Percentiles rank a stretch among this genome's conserved stretches.
Conservation (phyloP, 2,113 vertebrate species). For the Melanerpes formicivorus region DNA sequence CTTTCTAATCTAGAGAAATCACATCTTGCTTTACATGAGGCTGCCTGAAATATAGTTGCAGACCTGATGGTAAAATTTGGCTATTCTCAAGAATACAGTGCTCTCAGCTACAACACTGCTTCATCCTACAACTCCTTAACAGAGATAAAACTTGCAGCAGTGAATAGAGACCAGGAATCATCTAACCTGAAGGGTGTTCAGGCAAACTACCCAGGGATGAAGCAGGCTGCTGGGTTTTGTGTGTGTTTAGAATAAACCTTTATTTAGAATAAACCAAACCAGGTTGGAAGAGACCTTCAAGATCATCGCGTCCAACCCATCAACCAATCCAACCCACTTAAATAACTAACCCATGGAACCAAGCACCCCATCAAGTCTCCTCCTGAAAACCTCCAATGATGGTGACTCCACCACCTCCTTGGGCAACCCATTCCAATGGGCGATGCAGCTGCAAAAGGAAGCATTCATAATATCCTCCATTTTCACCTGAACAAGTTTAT, state of each 20-base stretch:
- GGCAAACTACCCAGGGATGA: background rate
- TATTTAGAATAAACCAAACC: too few species aligned
- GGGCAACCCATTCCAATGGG: background rate
- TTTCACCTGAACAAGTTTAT: background rate
- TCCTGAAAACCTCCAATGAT: too few species aligned
- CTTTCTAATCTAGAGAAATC: background rate
- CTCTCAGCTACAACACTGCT: background rate
- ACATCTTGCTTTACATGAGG: background rate
- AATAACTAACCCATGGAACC: too few species aligned
- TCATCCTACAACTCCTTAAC: background rate
- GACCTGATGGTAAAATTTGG: background rate
- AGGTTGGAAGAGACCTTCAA: too few species aligned
- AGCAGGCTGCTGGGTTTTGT: background rate
- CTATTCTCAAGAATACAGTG: background rate
- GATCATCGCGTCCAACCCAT: too few species aligned
- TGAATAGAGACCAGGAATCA: background rate
- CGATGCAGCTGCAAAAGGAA: background rate
- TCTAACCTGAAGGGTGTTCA: background rate
- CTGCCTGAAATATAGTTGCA: background rate
- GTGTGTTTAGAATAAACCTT: background rate
- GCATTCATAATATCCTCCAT: background rate
- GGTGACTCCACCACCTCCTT: too few species aligned
- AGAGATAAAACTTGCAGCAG: background rate
- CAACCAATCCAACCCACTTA: too few species aligned
- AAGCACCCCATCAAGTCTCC: too few species aligned